These are phyloP conservation scores for Trichosurus vulpecula DNA, from an alignment of 2,797 vertebrate species.

Conservation along the genomic window DNA sequence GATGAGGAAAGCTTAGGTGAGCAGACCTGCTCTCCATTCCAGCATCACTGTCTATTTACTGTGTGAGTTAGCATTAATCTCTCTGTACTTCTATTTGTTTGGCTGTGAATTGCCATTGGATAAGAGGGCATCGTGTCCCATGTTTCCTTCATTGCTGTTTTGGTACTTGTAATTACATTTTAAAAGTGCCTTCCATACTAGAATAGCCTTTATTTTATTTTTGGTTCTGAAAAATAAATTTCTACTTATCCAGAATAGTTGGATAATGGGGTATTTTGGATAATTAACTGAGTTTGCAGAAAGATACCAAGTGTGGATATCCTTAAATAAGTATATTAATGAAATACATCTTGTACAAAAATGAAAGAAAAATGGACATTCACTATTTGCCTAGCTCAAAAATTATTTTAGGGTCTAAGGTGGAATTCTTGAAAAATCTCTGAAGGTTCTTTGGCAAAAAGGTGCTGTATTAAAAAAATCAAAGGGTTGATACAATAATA, in stretches of 20 bases:
- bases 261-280: not conserved
- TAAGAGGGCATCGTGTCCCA: not conserved
- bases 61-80: not conserved
- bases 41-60: no score
- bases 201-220: slow-evolving; percentile 9
- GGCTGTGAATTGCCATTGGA: not conserved
- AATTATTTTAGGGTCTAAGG: not conserved
- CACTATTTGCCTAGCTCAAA: not conserved
- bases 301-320: not conserved
- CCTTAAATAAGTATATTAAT: not conserved
- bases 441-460: not conserved
- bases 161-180: not conserved
- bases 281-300: slow-evolving; percentile 33
- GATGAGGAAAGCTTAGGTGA: not conserved
- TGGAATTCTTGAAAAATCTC: not conserved
- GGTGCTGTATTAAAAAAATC: not conserved
- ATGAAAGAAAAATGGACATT: not conserved
- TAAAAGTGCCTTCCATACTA: not conserved
- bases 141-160: slow-evolving; percentile 21
- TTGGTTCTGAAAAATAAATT: slow-evolving; percentile 8
- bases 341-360: slow-evolving; percentile 12
- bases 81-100: not conserved
- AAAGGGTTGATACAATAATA: accelerated
- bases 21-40: not conserved
- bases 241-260: slow-evolving; percentile 21